phyloP scores from a whole-genome alignment of 1,140 invertebrate species.

The Brachionus manjavacas region DNA sequence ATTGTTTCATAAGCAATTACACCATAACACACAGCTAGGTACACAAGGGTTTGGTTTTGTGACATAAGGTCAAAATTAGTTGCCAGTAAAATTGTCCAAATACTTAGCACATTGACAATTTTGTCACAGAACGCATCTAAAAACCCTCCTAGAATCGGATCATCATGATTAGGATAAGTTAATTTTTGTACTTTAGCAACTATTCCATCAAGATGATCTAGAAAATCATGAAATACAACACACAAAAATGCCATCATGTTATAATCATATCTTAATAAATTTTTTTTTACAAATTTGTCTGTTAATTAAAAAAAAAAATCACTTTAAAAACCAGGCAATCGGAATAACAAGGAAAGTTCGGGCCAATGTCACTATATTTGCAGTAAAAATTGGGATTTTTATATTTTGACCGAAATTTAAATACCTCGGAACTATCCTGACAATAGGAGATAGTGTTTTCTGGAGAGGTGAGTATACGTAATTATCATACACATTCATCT shows the following conservation, averaged over 20 bases:
- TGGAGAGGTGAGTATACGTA: constrained; percentile 38
- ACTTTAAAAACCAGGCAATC: constrained; percentile 49
- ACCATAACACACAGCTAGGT: constrained; percentile 44
- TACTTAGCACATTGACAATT: constrained; percentile 51
- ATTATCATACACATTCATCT: constrained; percentile 32
- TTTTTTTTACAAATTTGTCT: background rate
- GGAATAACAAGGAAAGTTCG: constrained; percentile 48
- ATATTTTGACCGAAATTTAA: background rate
- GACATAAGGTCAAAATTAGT: constrained; percentile 49
- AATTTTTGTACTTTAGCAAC: constrained; percentile 49
- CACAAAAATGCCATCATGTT: constrained; percentile 46
- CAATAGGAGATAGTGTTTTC: constrained; percentile 6
- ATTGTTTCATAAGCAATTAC: constrained; percentile 51
- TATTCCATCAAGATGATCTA: constrained; percentile 52
- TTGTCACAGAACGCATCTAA: constrained; percentile 53
- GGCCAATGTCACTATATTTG: constrained; percentile 49
- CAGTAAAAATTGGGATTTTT: constrained; percentile 46
- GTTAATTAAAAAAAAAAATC: constrained; percentile 5
- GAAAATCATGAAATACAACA: constrained; percentile 49
- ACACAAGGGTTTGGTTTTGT: constrained; percentile 44
- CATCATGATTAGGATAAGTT: constrained; percentile 47
- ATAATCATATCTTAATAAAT: constrained; percentile 45
- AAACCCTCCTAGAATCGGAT: constrained; percentile 50
- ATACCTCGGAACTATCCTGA: constrained; percentile 1
- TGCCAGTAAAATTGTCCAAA: constrained; percentile 51